A percentile compares a stretch with the other conserved stretches of the same genome.
Evolutionary conservation across 2,797 vertebrate species (phyloP).

Genomic region (Sebastolobus altivelis): DNA sequence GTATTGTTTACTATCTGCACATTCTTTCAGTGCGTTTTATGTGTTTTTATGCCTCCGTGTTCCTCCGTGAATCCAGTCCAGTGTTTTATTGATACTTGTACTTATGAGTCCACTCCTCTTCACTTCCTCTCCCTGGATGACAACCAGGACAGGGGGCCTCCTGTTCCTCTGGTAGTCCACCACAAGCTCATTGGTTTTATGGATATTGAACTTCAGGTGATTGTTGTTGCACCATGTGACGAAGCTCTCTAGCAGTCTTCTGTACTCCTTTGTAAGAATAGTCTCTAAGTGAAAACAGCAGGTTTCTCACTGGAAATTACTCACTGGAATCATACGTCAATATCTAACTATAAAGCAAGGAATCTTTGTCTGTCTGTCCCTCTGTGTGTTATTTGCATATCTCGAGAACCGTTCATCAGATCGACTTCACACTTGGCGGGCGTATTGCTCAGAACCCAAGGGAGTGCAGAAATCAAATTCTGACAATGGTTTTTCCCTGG

Average conservation of each 20-base stretch:
- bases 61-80: background rate
- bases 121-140: background rate
- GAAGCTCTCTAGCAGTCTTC: background rate
- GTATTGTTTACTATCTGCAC: background rate
- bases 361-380: too few relatives aligned
- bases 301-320: background rate
- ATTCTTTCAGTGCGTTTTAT: background rate
- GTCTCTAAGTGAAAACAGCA: background rate
- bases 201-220: background rate
- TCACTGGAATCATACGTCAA: background rate
- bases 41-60: background rate
- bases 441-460: too few relatives aligned
- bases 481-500: too few relatives aligned
- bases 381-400: too few relatives aligned
- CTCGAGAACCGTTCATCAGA: too few relatives aligned
- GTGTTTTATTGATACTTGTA: background rate
- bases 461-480: too few relatives aligned
- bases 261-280: background rate
- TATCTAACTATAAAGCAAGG: too few relatives aligned
- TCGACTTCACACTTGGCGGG: too few relatives aligned
- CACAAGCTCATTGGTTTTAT: background rate
- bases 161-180: background rate
- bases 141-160: background rate
- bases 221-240: rapidly evolving
- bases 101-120: too few relatives aligned